phyloP scores from a whole-genome alignment of 2,113 vertebrate species.

The Pseudois nayaur region DNA sequence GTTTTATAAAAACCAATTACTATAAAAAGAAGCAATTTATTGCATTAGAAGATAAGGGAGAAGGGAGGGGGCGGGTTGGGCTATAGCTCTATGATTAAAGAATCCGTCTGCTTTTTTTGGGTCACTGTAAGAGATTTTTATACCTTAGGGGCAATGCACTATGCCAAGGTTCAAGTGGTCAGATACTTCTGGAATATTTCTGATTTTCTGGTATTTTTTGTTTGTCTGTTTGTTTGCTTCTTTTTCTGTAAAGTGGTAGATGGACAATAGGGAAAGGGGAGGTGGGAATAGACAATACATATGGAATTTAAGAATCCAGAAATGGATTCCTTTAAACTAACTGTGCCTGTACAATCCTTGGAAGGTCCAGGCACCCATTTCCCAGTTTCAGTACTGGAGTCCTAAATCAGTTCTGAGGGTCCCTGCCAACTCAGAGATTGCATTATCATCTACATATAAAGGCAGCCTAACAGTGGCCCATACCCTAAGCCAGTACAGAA shows the following conservation, averaged over 20 bases:
- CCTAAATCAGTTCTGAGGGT: not conserved
- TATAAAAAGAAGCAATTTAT: not conserved
- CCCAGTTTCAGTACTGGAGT: not conserved
- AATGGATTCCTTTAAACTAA: not conserved
- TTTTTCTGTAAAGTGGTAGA: not conserved
- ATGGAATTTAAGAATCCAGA: not conserved
- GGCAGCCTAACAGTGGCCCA: not conserved
- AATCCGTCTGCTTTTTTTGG: not conserved
- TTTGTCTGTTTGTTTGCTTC: not conserved
- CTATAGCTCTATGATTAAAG: not conserved
- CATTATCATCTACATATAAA: not conserved
- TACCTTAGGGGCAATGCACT: not conserved
- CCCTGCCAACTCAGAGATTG: not conserved
- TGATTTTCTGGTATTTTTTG: not conserved
- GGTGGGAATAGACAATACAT: not conserved
- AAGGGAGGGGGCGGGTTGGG: not conserved
- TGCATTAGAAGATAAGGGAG: not conserved
- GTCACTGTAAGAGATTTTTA: not conserved
- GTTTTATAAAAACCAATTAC: not conserved
- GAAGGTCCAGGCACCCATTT: not conserved
- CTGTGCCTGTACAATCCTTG: not conserved
- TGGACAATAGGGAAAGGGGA: not conserved
- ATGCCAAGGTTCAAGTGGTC: not conserved
- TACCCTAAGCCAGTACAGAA: not conserved
- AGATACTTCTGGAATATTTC: not conserved